Evolutionary conservation across 2,797 vertebrate genomes (phyloP).

Genomic region (Ctenopoma multispine): DNA sequence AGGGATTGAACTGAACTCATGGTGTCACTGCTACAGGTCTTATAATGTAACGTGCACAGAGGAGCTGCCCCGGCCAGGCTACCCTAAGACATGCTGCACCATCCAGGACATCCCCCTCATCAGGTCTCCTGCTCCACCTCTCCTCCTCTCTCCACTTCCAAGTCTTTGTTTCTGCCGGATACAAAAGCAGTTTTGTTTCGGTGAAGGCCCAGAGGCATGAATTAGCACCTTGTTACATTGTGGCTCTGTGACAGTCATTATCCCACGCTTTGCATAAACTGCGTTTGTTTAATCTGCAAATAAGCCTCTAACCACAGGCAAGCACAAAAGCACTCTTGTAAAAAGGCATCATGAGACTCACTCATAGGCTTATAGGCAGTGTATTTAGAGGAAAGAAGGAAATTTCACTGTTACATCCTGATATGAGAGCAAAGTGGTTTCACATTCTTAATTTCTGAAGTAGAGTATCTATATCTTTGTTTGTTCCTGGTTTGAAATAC

Average conservation of each 20-base stretch:
- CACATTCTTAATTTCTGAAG: neutral
- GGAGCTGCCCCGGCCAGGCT: conserved; percentile 88
- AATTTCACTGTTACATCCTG: neutral
- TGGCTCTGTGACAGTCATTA: conserved; percentile 42
- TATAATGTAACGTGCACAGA: conserved; percentile 93
- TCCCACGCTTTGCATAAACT: conserved; percentile 55
- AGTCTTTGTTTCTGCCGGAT: conserved; percentile 33
- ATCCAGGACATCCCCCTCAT: conserved; percentile 93
- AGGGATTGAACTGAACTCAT: conserved; percentile 2
- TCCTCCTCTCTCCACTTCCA: conserved; percentile 8
- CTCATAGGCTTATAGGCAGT: neutral
- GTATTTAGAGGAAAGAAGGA: neutral
- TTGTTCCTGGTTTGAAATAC: neutral
- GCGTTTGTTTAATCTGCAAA: conserved; percentile 53
- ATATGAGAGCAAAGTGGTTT: neutral
- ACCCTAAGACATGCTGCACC: conserved; percentile 93
- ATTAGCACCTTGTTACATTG: conserved; percentile 57
- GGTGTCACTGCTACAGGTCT: conserved; percentile 78
- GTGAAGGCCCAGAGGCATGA: conserved; percentile 32
- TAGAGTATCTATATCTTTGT: neutral
- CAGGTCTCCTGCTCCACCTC: conserved; percentile 80
- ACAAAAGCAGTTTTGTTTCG: conserved; percentile 43
- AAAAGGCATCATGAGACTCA: conserved; percentile 33
- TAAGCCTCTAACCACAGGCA: conserved; percentile 21
- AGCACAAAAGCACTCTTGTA: conserved; percentile 50